These are phyloP conservation scores for Alca torda DNA, from an alignment of 2,797 vertebrate genomes.

Conservation along the genomic window DNA sequence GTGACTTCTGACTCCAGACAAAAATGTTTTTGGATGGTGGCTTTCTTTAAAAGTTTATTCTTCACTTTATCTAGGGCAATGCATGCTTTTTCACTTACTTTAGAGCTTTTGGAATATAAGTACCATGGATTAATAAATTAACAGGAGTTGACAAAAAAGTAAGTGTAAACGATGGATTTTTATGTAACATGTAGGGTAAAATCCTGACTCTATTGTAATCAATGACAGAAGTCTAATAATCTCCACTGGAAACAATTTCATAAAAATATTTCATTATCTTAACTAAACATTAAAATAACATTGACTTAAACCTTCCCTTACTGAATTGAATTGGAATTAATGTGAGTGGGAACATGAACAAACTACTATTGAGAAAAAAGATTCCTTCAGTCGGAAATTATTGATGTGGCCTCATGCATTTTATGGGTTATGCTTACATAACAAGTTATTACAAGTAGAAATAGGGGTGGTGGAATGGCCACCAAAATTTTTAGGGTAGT, in stretches of 20 bases:
- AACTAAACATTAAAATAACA: not conserved
- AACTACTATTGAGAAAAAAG: not conserved
- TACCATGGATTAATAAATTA: not conserved
- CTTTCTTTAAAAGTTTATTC: not conserved
- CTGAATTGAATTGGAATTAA: not conserved
- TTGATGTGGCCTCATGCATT: not conserved
- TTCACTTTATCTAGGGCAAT: not conserved
- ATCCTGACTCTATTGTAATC: not conserved
- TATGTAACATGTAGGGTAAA: not conserved
- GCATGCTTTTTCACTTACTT: not conserved
- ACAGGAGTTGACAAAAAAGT: not conserved
- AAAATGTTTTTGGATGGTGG: not conserved
- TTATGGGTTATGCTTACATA: not conserved
- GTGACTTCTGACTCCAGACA: not conserved
- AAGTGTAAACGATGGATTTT: not conserved
- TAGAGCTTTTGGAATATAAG: not conserved
- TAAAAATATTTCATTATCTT: not conserved
- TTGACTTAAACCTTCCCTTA: not conserved
- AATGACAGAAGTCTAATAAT: not conserved
- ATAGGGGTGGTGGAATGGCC: not conserved
- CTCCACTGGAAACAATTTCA: not conserved
- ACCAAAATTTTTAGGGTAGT: not conserved
- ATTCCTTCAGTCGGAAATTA: not conserved
- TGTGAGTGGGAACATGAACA: not conserved
- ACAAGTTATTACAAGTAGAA: not conserved